A percentile compares a stretch with the other conserved stretches of the same genome.
Conservation (phyloP, 2,113 vertebrate genomes). For the Patagioenas fasciata region DNA sequence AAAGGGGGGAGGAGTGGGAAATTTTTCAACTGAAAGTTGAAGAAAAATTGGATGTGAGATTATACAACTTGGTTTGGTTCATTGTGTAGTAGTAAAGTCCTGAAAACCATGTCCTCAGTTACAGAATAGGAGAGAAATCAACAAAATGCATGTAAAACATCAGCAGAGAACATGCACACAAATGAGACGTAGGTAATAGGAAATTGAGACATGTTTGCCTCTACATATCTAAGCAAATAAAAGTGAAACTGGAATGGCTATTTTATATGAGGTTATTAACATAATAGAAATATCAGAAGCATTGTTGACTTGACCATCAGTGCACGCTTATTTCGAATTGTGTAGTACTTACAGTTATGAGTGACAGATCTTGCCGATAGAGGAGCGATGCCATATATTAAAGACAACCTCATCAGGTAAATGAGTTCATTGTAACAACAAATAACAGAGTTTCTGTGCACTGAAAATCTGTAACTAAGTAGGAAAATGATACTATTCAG, state of each 20-base stretch:
- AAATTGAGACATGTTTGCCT: background rate
- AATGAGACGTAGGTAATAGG: background rate
- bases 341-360: background rate
- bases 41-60: background rate
- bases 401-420: background rate
- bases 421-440: background rate
- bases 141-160: background rate
- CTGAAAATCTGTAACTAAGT: background rate
- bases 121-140: background rate
- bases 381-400: background rate
- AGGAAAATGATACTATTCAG: background rate
- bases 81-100: background rate
- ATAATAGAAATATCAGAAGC: background rate
- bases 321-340: background rate
- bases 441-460: background rate
- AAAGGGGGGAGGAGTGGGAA: accelerated
- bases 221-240: background rate
- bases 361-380: background rate
- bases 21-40: background rate
- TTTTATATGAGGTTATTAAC: background rate
- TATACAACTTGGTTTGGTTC: background rate
- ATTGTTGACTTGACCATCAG: background rate
- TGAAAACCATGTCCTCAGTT: background rate
- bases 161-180: background rate
- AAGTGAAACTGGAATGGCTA: background rate